Evolutionary conservation across 2,888 invertebrate species (phyloP), one percentile per base, ranked within the genome.

Genomic region (Rhabditoides inermis): DNA sequence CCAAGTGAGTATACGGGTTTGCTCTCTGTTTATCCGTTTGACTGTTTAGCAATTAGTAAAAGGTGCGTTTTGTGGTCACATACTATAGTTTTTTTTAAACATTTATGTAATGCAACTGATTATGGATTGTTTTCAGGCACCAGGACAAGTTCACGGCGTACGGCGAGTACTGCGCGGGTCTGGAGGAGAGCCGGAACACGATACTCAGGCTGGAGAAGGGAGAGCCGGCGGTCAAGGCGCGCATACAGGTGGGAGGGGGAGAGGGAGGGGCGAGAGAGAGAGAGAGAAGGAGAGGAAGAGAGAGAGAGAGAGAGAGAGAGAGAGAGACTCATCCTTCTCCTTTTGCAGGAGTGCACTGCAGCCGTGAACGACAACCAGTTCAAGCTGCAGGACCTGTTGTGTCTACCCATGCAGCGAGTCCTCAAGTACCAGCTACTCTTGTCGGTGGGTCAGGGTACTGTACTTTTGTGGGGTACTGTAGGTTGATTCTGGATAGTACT

Each of bases 351-450:
- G 81, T 90, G 89, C 78, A 91, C 94, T 78, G 85, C 86, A 72
- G 87, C 88, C 76, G 59, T 57, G 15, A 92, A 91, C 79, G 88
- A 90, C 71, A 90, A 90, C 15, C 69, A 73, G 40, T 90, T 95
- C 76, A 88, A 90, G 78, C 81, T 98, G 65, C 84, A 92, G 45
- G 98, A 98, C 78, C 87, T 98, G 62, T 81, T 98, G 44, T 89
- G 91, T 23, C 91, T 98, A 61, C 98, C 98, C 40, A 92, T 98
- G 90, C 98, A 98, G 80, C 83, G 98, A 77, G 87, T 98, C 66
- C 84, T 98, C 61, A 98, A 95, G 77, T 98, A 98, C 80, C 94
- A 94, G 78, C 82, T 98, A 51, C 81, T 98, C 46, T 80, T 95
- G 53, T 88, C 90, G 77, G 92, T 66, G 49, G 44, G n/a, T n/a